phyloP scores from a whole-genome alignment of 2,113 vertebrate species.

The Apodemus speciosus region DNA sequence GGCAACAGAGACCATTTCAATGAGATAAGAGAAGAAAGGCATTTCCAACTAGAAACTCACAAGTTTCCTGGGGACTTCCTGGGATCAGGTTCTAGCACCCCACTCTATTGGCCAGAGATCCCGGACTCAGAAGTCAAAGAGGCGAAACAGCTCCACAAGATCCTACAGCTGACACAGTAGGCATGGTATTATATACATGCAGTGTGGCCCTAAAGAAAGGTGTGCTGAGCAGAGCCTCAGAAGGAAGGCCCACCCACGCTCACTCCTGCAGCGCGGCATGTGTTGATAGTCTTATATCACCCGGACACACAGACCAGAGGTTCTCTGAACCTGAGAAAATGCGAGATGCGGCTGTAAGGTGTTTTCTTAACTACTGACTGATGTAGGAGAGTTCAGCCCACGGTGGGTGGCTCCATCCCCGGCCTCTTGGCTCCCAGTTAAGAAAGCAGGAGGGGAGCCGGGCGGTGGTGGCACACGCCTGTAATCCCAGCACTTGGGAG shows the following conservation, averaged over 20 bases:
- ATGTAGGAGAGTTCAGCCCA: neutral
- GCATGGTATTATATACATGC: neutral
- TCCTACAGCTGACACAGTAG: neutral
- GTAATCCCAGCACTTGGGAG: too few species aligned
- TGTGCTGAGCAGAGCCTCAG: neutral
- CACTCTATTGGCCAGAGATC: too few species aligned
- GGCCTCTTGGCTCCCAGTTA: neutral
- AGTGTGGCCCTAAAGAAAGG: neutral
- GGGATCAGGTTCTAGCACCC: neutral
- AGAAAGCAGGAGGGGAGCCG: neutral
- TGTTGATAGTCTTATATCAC: neutral
- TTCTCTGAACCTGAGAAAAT: neutral
- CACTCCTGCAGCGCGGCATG: neutral
- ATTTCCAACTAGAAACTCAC: neutral
- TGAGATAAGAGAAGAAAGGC: neutral
- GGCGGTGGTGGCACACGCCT: too few species aligned
- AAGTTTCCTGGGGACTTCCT: neutral
- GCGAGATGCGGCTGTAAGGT: neutral
- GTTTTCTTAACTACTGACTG: neutral
- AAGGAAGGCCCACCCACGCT: fast-evolving
- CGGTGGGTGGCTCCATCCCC: neutral
- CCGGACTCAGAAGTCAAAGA: neutral
- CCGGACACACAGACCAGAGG: neutral
- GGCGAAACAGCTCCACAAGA: neutral
- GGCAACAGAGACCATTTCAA: neutral